phyloP scores from a whole-genome alignment of 2,113 vertebrate genomes.

The Coryphaenoides rupestris region DNA sequence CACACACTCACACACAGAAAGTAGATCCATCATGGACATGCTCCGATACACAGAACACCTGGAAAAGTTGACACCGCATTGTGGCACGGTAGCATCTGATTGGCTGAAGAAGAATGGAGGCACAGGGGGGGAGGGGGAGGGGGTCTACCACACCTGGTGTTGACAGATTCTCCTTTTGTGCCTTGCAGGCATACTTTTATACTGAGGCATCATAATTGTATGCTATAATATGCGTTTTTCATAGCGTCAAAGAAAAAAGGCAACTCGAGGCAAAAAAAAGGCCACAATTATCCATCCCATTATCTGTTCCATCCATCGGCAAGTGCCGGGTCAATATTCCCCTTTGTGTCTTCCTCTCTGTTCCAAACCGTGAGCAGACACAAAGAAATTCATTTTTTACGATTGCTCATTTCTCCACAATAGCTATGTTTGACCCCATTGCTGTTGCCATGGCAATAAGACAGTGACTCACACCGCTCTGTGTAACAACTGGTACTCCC shows the following conservation, averaged over 20 bases:
- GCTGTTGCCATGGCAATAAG: conserved; percentile 51
- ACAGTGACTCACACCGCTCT: conserved; percentile 30
- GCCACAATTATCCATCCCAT: conserved; percentile 37
- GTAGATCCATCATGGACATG: conserved; percentile 21
- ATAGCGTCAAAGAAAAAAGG: too few species aligned
- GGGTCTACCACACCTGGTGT: conserved; percentile 9
- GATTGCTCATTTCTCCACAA: conserved; percentile 41
- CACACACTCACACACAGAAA: background rate
- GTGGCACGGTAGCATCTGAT: conserved; percentile 39
- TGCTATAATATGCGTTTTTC: background rate
- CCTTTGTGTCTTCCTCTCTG: conserved; percentile 24
- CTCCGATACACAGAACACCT: conserved; percentile 52
- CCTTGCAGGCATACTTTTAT: too few species aligned
- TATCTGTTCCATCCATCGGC: conserved; percentile 37
- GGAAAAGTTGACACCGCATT: conserved; percentile 48
- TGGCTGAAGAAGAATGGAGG: conserved; percentile 19
- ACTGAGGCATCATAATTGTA: background rate
- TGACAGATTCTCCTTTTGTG: conserved; percentile 31
- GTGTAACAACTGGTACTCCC: conserved; percentile 15
- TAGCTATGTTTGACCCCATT: conserved; percentile 35
- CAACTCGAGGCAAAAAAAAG: background rate
- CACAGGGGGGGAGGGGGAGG: conserved; percentile 6
- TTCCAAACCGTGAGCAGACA: conserved; percentile 10
- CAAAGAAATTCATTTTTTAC: conserved; percentile 34
- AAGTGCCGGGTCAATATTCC: conserved; percentile 27